These are phyloP conservation scores for Sarcophaga bullata DNA, from an alignment of 1,140 invertebrate genomes.

Conservation along the genomic window DNA sequence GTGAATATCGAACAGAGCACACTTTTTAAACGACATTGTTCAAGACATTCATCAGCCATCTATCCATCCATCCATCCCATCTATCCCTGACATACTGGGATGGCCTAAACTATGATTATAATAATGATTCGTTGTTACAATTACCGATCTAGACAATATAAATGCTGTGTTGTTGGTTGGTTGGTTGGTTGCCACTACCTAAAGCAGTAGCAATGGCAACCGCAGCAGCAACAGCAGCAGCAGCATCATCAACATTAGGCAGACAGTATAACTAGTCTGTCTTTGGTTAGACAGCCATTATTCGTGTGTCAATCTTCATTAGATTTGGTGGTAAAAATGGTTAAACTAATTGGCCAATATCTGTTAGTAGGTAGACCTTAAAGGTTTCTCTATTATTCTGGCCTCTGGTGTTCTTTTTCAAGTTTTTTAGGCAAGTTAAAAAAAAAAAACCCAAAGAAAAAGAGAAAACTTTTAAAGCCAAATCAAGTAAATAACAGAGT, in stretches of 20 bases:
- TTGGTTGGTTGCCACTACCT: not conserved
- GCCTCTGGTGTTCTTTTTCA: not conserved
- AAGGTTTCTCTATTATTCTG: not conserved
- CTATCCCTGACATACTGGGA: not conserved
- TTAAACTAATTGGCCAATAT: constrained; percentile 34
- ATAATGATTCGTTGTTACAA: constrained; percentile 20
- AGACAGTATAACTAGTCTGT: not conserved
- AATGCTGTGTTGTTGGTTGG: not conserved
- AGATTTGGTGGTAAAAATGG: constrained; percentile 35
- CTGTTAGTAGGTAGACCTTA: constrained; percentile 21
- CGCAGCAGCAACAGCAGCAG: not conserved
- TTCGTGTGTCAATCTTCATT: constrained; percentile 38
- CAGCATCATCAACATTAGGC: not conserved
- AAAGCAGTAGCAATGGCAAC: not conserved
- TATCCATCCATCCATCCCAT: no score
- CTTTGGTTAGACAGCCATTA: constrained; percentile 16
- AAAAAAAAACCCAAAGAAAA: not conserved
- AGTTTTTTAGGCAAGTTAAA: not conserved
- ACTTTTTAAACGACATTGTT: not conserved
- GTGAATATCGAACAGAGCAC: not conserved
- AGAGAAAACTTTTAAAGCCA: not conserved
- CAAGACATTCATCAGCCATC: no score
- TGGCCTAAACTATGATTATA: constrained; percentile 12
- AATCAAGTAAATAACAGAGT: not conserved
- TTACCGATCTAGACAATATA: not conserved